phyloP scores from a whole-genome alignment of 2,888 invertebrate species.

The Plagodis pulveraria region DNA sequence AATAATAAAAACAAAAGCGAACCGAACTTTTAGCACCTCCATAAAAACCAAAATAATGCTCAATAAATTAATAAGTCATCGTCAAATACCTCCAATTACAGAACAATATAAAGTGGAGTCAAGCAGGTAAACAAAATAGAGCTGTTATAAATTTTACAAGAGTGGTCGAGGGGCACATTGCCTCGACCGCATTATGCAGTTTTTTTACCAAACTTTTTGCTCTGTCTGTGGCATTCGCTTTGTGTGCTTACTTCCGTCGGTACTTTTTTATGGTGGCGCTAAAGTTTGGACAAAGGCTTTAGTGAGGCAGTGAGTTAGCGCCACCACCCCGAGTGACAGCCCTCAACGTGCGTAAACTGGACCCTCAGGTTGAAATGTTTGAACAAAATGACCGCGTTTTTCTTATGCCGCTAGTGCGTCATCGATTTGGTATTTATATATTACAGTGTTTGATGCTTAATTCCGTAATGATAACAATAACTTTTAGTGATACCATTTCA shows the following conservation, averaged over 20 bases:
- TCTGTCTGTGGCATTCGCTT: slow-evolving; percentile 76
- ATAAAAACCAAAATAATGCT: slow-evolving; percentile 77
- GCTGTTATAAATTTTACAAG: slow-evolving; percentile 84
- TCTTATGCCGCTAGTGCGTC: slow-evolving; percentile 30
- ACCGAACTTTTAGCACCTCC: slow-evolving; percentile 77
- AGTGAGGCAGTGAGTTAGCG: slow-evolving; percentile 58
- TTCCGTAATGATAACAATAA: no score
- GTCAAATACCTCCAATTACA: slow-evolving; percentile 81
- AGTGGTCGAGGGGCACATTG: slow-evolving; percentile 69
- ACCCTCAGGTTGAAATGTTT: slow-evolving; percentile 28
- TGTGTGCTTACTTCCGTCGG: slow-evolving; percentile 81
- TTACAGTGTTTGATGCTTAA: slow-evolving; percentile 5
- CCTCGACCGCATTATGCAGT: slow-evolving; percentile 76
- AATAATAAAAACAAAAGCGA: slow-evolving; percentile 54
- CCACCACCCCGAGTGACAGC: slow-evolving; percentile 51
- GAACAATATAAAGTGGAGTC: slow-evolving; percentile 74
- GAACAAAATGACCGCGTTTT: slow-evolving; percentile 32
- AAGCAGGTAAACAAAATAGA: slow-evolving; percentile 84
- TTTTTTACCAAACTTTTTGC: slow-evolving; percentile 76
- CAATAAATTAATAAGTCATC: slow-evolving; percentile 84
- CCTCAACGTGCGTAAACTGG: slow-evolving; percentile 14
- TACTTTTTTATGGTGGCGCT: slow-evolving; percentile 79
- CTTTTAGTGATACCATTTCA: no score
- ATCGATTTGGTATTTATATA: slow-evolving; percentile 21
- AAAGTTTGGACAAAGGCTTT: slow-evolving; percentile 68